Percentiles rank a stretch among this genome's conserved stretches.
Evolutionary conservation across 2,797 vertebrate genomes (phyloP).

Genomic region (Onychomys leucogaster): DNA sequence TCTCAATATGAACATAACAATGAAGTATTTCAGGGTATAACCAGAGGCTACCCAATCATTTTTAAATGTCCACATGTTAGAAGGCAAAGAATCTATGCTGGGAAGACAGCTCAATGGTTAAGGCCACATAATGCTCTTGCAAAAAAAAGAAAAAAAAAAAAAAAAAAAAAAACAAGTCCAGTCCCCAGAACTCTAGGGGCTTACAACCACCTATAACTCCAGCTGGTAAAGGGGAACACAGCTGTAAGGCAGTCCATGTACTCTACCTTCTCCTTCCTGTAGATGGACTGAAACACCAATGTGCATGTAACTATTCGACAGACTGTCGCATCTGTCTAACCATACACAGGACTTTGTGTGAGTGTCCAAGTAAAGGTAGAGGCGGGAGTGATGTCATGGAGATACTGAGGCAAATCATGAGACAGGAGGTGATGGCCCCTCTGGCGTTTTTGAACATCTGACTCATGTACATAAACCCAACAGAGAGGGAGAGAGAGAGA

Average conservation of each 20-base stretch:
- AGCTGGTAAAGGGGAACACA: background rate
- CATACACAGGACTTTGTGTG: background rate
- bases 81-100: background rate
- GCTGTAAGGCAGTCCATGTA: too few species aligned
- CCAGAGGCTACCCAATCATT: background rate
- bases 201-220: background rate
- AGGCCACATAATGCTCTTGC: background rate
- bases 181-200: background rate
- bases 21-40: conserved; percentile 21
- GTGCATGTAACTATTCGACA: background rate
- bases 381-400: too few species aligned
- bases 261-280: background rate
- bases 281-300: background rate
- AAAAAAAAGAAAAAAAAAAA: background rate
- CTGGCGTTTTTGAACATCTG: background rate
- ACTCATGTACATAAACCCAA: background rate
- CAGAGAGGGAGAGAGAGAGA: too few species aligned
- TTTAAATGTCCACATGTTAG: background rate
- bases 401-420: background rate
- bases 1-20: conserved; percentile 43
- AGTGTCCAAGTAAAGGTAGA: background rate
- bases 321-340: background rate
- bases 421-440: background rate
- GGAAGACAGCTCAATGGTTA: background rate
- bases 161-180: background rate